Percentiles rank a stretch among this genome's conserved stretches.
Evolutionary conservation across 2,113 vertebrate genomes (phyloP).

Genomic region (Oryzias javanicus): DNA sequence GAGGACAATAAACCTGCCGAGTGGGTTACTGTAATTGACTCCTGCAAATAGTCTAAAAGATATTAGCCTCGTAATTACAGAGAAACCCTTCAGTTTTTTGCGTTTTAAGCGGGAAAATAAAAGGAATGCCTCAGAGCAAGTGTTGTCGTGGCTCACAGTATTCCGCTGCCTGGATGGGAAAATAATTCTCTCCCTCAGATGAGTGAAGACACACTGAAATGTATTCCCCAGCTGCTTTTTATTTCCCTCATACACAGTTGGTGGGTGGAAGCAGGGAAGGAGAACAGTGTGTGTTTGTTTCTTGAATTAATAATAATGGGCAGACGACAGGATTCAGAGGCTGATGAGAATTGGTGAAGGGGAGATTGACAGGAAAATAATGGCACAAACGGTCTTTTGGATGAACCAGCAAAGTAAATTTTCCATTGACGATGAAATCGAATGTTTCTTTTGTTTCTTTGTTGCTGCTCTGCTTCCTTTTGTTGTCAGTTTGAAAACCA

Average conservation of each 20-base stretch:
- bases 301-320: conserved; percentile 22
- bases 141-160: conserved; percentile 28
- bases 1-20: conserved; percentile 29
- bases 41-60: conserved; percentile 20
- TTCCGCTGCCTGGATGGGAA: conserved; percentile 23
- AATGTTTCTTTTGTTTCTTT: conserved; percentile 5
- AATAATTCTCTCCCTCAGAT: conserved; percentile 38
- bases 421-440: neutral
- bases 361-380: neutral
- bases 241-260: conserved; percentile 12
- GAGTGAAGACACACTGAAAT: conserved; percentile 33
- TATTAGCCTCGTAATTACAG: conserved; percentile 31
- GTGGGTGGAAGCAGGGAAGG: conserved; percentile 31
- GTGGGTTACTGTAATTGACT: conserved; percentile 32
- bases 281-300: conserved; percentile 13
- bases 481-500: neutral
- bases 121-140: conserved; percentile 7
- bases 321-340: conserved; percentile 17
- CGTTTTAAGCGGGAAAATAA: conserved; percentile 23
- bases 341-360: conserved; percentile 8
- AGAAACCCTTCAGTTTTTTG: neutral
- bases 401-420: neutral
- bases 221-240: conserved; percentile 44
- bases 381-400: neutral
- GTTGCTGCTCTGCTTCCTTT: neutral